Base-by-base conservation (phyloP, 2,888 invertebrate species). In the Meandrusa payeni region DNA sequence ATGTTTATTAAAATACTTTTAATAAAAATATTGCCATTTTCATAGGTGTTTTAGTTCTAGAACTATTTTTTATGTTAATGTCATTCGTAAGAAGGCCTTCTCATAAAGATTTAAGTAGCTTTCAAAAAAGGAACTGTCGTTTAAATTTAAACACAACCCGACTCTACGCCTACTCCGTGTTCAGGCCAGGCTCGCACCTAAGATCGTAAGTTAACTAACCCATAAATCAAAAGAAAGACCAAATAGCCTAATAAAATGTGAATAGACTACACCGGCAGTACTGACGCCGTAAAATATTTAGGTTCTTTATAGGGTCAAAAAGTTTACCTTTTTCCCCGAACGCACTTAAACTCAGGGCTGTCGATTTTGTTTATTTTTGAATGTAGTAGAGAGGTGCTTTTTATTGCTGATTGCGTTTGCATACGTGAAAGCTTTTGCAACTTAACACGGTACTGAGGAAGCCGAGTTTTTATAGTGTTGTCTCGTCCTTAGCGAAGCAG, bases 171-270 rank as follows among this genome's bases (percentile, higher is more conserved):
- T 39, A 41, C 19, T 57, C 61, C 44, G 34, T 59, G 53, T 41
- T 44, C 46, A 50, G 46, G 38, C 12, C 36, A 24, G 32, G 41
- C 41, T 54, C 51, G 49, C 54, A 46, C 47, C 54, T 50, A 48
- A 59, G 53, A 54, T 50, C 51, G 59, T 61, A 55, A 61, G 54
- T 59, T 57, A 53, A 61, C 52, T 51, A 45, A 39, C 45, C 9
- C 34, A 68, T 74, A 71, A 74, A 74, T 74, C 70, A 71, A 61
- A 53, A 39, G 57, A 60, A 62, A 59, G 57, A 61, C 59, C 57
- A 50, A 62, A 72, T 61, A 55, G 64, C 58, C 57, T 52, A 62
- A 67, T 71, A 70, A 73, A 73, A 59, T 50, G 50, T 17, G 55
- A 55, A 53, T 54, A 61, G 56, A 54, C 47, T 44, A 50, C 46